These are phyloP conservation scores for Orbicella faveolata DNA, from an alignment of 64 coral and sea anemone species.

Conservation along the genomic window DNA sequence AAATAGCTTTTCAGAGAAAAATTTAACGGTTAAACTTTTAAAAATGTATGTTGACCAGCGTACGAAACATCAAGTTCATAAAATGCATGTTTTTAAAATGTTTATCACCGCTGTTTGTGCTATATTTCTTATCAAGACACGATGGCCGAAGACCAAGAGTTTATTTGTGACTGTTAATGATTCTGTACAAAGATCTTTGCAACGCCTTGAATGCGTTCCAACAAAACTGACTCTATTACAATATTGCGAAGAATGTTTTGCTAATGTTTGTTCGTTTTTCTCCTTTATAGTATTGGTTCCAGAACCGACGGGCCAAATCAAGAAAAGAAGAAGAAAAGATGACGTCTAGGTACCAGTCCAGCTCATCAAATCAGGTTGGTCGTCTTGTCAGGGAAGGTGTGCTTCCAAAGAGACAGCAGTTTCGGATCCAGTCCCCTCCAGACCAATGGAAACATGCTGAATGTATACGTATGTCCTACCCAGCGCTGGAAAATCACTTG, in stretches of 20 bases:
- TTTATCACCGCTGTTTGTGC: too few species aligned
- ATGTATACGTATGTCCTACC: not conserved
- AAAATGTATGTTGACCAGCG: too few species aligned
- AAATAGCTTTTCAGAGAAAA: too few species aligned
- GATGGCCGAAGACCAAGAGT: too few species aligned
- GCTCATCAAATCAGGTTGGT: constrained; percentile 3
- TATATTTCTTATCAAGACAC: too few species aligned
- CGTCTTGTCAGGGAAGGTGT: not conserved
- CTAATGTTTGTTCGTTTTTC: not conserved
- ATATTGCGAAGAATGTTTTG: not conserved
- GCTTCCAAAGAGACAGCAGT: not conserved
- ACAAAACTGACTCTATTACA: too few species aligned
- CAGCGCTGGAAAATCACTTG: not conserved
- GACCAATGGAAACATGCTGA: not conserved
- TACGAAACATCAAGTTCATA: too few species aligned
- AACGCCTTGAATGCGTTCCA: too few species aligned
- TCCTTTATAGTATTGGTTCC: constrained; percentile 21
- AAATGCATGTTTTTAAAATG: too few species aligned
- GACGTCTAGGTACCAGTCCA: not conserved
- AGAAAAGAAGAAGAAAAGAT: not conserved
- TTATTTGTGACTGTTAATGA: too few species aligned
- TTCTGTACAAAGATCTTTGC: too few species aligned
- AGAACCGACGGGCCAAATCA: constrained; percentile 24
- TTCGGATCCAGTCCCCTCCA: not conserved
- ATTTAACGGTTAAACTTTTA: too few species aligned